Evolutionary conservation across 2,113 vertebrate genomes (phyloP), one percentile per base, ranked within the genome.

Genomic region (Cyprinodon variegatus): DNA sequence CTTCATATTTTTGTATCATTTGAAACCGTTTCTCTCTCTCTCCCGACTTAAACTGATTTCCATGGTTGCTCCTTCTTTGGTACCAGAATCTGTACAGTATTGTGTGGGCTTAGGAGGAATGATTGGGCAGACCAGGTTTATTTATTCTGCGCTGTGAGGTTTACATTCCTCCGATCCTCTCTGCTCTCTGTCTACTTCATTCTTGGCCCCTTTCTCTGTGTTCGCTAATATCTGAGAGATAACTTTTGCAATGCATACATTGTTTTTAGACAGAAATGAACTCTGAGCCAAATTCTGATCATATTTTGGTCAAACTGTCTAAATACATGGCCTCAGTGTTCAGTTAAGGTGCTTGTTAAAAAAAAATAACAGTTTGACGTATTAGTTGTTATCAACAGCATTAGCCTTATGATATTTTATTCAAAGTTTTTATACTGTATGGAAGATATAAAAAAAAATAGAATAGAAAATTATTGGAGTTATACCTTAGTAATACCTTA

Each of bases 101-200:
- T 91, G 82, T 84, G 89, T 82, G 85, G 89, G 90, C 81, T 89
- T 81, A 88, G 80, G 89, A 82, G 85, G 83, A 87, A 89, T 91
- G 89, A 88, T 83, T 86, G 86, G 86, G 78, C 80, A 89, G 90
- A 75, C 73, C 86, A 87, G 91, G 89, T 93, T 93, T 93, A 91
- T 93, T 93, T 93, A 93, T 93, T 79, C 88, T 91, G 82, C 79
- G 39, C 90, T 77, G 83, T 82, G 82, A 89, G 85, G 91, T 93
- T 93, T 93, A 93, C 91, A 93, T 93, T 93, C 90, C 86, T 91
- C 78, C 88, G 85, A 81, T 81, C 79, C 85, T 89, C 88, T 80
- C 83, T 85, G 81, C 90, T 91, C 87, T 91, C 86, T 69, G 88
- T 86, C 86, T 86, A 83, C 85, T 88, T 86, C 86, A 66, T 74